Evolutionary conservation across 1,140 invertebrate genomes (phyloP), one percentile per base, ranked within the genome.

Genomic region (Drosophila sp.): DNA sequence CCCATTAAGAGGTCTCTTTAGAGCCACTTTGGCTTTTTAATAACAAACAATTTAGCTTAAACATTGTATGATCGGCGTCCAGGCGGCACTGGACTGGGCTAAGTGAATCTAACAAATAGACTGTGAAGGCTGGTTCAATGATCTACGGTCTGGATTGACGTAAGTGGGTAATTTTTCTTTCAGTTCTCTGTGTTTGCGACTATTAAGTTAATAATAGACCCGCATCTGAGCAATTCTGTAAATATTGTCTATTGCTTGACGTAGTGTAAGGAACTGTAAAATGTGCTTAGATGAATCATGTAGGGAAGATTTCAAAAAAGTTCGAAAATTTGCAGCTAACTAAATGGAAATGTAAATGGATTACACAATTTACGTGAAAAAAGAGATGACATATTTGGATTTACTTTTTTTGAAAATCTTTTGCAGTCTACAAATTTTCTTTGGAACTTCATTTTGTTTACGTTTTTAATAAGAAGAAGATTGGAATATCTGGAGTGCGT

Each of bases 1-100:
- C 47, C 61, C 58, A 50, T 72, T 65, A 68, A 50, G 33, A n/a
- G 72, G 40, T 54, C 66, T 70, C 41, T 44, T 55, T 63, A 76
- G 66, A 60, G 73, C 55, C 73, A 64, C 30, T 30, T 55, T 50
- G 44, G 23, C 23, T 32, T 75, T 76, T 63, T 76, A 64, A 76
- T 76, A 70, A 29, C 35, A 10, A 38, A 27, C 35, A 76, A 76
- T 70, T 61, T 58, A n/a, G 33, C 35, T 55, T 64, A 60, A 8
- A 76, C 63, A 76, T 70, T 76, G 30, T n/a, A 50, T 54, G 29
- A 57, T 27, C 29, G 35, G 60, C 27, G 60, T 47, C 29, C 40
- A 10, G 25, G 29, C 38, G 60, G 27, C 10, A 29, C 23, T 47
- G 23, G 29, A 41, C 29, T 32, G 40, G 44, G 66, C 56, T 69